A percentile compares a stretch with the other conserved stretches of the same genome.
These are phyloP conservation scores for Ichneumoninae sp. DNA, from an alignment of 2,888 invertebrate species.

Conservation along the genomic window DNA sequence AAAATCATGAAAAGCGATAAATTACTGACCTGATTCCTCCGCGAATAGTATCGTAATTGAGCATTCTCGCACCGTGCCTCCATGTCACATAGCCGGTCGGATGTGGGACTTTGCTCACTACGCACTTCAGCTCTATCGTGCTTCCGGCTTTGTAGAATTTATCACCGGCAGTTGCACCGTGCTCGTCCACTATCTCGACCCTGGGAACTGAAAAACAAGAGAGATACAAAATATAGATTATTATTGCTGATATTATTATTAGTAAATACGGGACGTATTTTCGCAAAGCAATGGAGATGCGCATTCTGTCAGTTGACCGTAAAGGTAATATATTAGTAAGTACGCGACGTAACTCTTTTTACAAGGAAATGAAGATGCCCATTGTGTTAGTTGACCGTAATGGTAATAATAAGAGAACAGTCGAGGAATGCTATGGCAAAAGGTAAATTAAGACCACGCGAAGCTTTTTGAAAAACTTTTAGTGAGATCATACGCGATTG, in stretches of 20 bases:
- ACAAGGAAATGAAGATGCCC: no score
- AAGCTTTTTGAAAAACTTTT: no score
- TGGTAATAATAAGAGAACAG: no score
- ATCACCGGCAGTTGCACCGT: constrained; percentile 90
- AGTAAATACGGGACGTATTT: no score
- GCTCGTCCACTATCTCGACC: constrained; percentile 92
- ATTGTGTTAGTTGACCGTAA: no score
- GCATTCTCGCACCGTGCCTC: constrained; percentile 90
- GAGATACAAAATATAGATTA: constrained; percentile 55
- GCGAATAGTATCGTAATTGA: constrained; percentile 92
- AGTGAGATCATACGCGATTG: not conserved
- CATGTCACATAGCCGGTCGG: constrained; percentile 91
- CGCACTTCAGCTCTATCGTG: constrained; percentile 92
- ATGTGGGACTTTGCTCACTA: constrained; percentile 92
- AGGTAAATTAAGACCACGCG: no score
- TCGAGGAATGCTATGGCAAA: no score
- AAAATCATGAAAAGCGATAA: not conserved
- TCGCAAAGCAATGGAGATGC: no score
- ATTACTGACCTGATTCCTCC: constrained; percentile 91
- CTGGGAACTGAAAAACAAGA: constrained; percentile 89
- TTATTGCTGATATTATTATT: not conserved
- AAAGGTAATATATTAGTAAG: no score
- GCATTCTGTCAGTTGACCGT: no score
- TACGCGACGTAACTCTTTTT: no score
- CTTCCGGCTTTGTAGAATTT: constrained; percentile 94